phyloP scores from a whole-genome alignment of 1,140 invertebrate genomes.

The Dreissena polymorpha region DNA sequence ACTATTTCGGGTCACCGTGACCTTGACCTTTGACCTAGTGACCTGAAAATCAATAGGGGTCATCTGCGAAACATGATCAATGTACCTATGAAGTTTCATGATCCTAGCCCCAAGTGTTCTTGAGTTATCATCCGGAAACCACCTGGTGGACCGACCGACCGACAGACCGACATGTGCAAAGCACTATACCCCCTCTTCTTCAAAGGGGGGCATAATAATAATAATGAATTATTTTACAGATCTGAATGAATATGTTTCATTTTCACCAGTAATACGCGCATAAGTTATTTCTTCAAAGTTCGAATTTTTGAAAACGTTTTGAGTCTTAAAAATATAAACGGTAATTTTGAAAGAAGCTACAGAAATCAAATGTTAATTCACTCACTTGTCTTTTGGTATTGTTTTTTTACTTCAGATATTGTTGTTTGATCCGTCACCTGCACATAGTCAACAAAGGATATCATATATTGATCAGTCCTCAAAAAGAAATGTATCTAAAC shows the following conservation, averaged over 20 bases:
- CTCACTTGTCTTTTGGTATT: conserved; percentile 82
- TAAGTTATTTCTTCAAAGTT: not conserved
- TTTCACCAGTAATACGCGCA: not conserved
- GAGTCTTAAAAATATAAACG: not conserved
- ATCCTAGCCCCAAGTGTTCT: no score
- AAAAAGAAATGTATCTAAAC: not conserved
- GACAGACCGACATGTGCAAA: no score
- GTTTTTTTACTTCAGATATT: conserved; percentile 88
- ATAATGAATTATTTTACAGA: not conserved
- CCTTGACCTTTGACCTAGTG: no score
- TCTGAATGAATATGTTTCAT: not conserved
- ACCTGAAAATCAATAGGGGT: no score
- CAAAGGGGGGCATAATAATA: no score
- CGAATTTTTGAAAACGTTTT: not conserved
- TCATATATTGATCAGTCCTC: not conserved
- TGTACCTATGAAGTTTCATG: no score
- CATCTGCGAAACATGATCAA: no score
- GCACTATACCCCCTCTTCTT: no score
- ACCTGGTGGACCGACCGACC: no score
- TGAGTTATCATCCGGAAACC: no score
- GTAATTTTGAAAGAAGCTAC: not conserved
- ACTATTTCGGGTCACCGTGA: no score
- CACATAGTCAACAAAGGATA: conserved; percentile 14
- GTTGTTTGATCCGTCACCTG: conserved; percentile 83
- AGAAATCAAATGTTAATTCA: conserved; percentile 8